phyloP scores from a whole-genome alignment of 2,888 invertebrate species.

The Leptopilina drosophilae region DNA sequence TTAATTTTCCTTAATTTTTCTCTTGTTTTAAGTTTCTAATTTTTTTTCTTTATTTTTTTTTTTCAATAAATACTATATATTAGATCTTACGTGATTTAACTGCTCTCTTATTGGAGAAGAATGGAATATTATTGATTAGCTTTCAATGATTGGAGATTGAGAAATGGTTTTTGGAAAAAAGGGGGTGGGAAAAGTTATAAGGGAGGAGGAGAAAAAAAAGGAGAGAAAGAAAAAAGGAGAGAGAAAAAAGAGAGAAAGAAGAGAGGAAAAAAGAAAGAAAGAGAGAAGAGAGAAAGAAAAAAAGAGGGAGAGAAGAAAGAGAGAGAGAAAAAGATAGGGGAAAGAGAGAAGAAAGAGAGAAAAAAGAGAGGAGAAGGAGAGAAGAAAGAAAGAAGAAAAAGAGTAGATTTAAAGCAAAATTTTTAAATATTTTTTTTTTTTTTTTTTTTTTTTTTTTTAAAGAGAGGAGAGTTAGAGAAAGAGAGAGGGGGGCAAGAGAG shows the following conservation, averaged over 20 bases:
- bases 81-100: background rate
- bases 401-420: no score
- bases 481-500: background rate
- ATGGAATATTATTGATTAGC: conserved; percentile 20
- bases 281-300: conserved; percentile 44
- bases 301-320: conserved; percentile 38
- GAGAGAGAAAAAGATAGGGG: conserved; percentile 36
- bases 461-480: conserved; percentile 38
- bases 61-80: background rate
- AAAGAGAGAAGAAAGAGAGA: conserved; percentile 56
- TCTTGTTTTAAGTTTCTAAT: background rate
- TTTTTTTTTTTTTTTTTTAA: no score
- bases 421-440: no score
- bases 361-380: conserved; percentile 46
- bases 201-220: conserved; percentile 40
- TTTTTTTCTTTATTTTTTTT: background rate
- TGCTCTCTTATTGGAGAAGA: background rate
- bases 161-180: background rate
- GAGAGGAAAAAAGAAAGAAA: conserved; percentile 42
- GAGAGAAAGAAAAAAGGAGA: conserved; percentile 53
- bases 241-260: conserved; percentile 49
- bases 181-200: conserved; percentile 40
- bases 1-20: background rate
- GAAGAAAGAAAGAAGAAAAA: conserved; percentile 54
- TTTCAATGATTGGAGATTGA: background rate